Conservation (phyloP, 2,888 invertebrate genomes). For the Cetonia aurata region DNA sequence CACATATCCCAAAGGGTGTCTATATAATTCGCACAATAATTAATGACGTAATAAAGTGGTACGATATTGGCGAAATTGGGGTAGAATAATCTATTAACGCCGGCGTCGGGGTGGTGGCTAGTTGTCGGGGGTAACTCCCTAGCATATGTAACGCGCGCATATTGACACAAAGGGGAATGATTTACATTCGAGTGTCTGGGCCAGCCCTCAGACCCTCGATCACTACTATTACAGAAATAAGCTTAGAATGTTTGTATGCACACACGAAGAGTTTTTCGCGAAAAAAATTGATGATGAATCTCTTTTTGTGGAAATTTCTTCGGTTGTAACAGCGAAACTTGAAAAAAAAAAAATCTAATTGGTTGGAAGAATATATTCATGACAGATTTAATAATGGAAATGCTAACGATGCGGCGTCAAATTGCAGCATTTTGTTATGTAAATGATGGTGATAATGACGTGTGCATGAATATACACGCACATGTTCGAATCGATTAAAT, state of each 20-base stretch:
- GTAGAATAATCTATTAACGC: constrained; percentile 65
- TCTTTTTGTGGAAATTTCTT: neutral
- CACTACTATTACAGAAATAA: neutral
- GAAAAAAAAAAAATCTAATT: constrained; percentile 17
- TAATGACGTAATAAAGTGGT: constrained; percentile 67
- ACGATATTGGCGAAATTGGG: constrained; percentile 66
- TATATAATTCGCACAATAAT: constrained; percentile 57
- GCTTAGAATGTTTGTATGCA: too few species aligned
- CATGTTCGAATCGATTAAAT: too few species aligned
- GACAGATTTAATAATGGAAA: neutral
- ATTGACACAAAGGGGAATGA: constrained; percentile 25
- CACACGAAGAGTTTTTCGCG: neutral
- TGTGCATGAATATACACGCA: too few species aligned
- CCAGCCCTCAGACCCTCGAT: constrained; percentile 4
- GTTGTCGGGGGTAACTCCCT: constrained; percentile 49
- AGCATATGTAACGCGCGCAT: constrained; percentile 44
- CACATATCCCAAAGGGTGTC: neutral
- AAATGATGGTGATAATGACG: neutral
- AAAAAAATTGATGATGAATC: neutral
- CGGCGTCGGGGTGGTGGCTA: constrained; percentile 52
- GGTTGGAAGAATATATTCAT: constrained; percentile 17
- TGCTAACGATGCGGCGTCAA: neutral
- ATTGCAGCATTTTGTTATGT: constrained; percentile 10
- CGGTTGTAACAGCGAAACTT: neutral
- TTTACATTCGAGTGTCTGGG: constrained; percentile 25